These are phyloP conservation scores for Meloidogyne floridensis DNA, from an alignment of 1,140 invertebrate species.

Conservation along the genomic window DNA sequence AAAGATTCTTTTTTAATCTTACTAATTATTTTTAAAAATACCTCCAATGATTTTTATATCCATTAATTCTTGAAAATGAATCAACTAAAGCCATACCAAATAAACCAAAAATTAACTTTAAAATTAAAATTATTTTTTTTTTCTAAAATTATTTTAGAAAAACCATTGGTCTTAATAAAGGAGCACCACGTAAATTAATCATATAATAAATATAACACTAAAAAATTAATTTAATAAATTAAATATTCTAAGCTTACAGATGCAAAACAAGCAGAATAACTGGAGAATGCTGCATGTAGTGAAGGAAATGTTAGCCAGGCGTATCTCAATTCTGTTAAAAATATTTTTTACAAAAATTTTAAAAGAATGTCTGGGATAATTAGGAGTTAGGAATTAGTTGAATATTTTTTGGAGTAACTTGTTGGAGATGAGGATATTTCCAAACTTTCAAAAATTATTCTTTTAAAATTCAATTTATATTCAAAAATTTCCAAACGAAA, in stretches of 20 bases:
- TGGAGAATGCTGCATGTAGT: conserved; percentile 64
- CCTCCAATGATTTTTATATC: conserved; percentile 65
- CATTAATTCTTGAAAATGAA: conserved; percentile 64
- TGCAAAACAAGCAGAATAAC: conserved; percentile 62
- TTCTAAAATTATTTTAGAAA: neutral
- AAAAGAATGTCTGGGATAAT: neutral
- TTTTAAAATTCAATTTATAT: no score
- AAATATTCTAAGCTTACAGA: conserved; percentile 43
- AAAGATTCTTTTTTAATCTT: neutral
- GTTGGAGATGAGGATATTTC: no score
- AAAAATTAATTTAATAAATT: conserved; percentile 1
- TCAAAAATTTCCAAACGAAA: no score
- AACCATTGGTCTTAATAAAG: conserved; percentile 58
- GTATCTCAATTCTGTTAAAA: conserved; percentile 61
- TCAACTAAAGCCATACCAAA: conserved; percentile 62
- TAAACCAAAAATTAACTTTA: conserved; percentile 62
- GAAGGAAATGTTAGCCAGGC: conserved; percentile 66
- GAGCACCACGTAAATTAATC: conserved; percentile 64
- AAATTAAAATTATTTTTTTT: neutral
- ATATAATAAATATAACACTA: conserved; percentile 66
- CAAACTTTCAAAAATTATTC: no score
- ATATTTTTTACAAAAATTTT: neutral
- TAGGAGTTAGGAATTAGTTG: no score
- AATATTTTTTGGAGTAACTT: no score
- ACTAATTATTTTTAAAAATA: neutral